Percentiles rank a stretch among this genome's conserved stretches.
Evolutionary conservation across 2,797 vertebrate genomes (phyloP).

Genomic region (Simalia tracyae): DNA sequence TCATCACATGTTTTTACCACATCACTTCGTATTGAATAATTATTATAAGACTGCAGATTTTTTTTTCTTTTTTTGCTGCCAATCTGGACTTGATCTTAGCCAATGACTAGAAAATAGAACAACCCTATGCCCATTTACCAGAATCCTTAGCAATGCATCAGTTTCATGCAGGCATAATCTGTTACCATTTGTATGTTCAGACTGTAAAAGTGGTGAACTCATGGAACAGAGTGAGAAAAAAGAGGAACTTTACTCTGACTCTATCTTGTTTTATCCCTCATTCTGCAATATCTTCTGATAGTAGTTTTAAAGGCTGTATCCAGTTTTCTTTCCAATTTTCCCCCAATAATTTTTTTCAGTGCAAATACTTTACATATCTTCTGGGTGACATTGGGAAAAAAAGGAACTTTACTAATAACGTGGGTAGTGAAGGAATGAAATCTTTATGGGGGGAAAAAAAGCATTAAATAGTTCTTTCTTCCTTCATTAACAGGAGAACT

Average conservation of each 20-base stretch:
- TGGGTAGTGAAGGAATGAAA: slow-evolving; percentile 7
- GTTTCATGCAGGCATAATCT: slow-evolving; percentile 31
- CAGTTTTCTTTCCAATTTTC: not conserved
- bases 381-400: slow-evolving; percentile 12
- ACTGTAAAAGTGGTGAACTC: slow-evolving; percentile 13
- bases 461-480: not conserved
- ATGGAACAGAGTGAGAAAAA: slow-evolving; percentile 18
- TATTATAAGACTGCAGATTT: not conserved
- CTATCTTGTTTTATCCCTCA: slow-evolving; percentile 38
- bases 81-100: not conserved
- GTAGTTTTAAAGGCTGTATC: slow-evolving; percentile 14
- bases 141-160: slow-evolving; percentile 17
- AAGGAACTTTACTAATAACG: slow-evolving; percentile 31
- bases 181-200: slow-evolving; percentile 24
- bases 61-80: not conserved
- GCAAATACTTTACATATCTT: slow-evolving; percentile 22
- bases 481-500: slow-evolving; percentile 40
- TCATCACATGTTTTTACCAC: slow-evolving; percentile 4
- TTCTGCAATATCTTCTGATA: slow-evolving; percentile 23
- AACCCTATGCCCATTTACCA: not conserved
- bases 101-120: slow-evolving; percentile 1
- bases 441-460: not conserved
- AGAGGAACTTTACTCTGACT: slow-evolving; percentile 28
- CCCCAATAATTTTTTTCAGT: not conserved
- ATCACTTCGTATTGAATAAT: not conserved